A percentile compares a stretch with the other conserved stretches of the same genome.
phyloP scores from a whole-genome alignment of 2,797 vertebrate genomes.

The Cyclopterus lumpus region DNA sequence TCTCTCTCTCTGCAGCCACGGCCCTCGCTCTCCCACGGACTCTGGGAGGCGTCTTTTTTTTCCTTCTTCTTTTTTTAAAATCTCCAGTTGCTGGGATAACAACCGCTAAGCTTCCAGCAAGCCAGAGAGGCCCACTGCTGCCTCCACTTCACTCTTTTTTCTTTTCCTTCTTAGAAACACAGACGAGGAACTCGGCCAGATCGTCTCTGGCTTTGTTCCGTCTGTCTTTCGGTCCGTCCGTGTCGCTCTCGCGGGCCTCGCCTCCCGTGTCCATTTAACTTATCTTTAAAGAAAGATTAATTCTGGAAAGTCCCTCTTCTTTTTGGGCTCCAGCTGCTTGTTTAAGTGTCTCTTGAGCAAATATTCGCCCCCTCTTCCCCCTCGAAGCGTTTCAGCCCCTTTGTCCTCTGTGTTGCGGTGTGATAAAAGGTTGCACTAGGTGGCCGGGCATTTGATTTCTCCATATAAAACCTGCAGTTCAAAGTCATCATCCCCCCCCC shows the following conservation, averaged over 20 bases:
- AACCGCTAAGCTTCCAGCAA: constrained; percentile 71
- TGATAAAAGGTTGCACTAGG: constrained; percentile 59
- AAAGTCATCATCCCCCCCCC: constrained; percentile 23
- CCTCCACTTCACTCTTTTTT: constrained; percentile 29
- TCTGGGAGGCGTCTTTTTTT: constrained; percentile 55
- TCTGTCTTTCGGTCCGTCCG: constrained; percentile 17
- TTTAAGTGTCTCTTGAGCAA: constrained; percentile 65
- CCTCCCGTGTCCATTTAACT: constrained; percentile 35
- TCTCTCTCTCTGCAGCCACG: constrained; percentile 53
- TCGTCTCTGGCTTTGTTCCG: constrained; percentile 13
- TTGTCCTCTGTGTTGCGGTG: constrained; percentile 37
- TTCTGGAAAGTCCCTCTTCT: constrained; percentile 54
- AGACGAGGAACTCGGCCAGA: constrained; percentile 24
- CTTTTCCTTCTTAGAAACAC: constrained; percentile 33
- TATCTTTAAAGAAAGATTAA: constrained; percentile 6
- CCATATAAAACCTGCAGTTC: constrained; percentile 54
- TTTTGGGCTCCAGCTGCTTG: constrained; percentile 53
- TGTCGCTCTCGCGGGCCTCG: background rate
- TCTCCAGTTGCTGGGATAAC: constrained; percentile 80
- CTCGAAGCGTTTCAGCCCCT: constrained; percentile 26
- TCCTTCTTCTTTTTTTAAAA: constrained; percentile 13
- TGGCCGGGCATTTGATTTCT: constrained; percentile 61
- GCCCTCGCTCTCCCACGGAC: constrained; percentile 61
- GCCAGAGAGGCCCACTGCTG: constrained; percentile 54
- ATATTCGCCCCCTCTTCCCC: constrained; percentile 21